These are phyloP conservation scores for Propithecus perrieri DNA, from an alignment of 2,797 vertebrate genomes.

Conservation along the genomic window DNA sequence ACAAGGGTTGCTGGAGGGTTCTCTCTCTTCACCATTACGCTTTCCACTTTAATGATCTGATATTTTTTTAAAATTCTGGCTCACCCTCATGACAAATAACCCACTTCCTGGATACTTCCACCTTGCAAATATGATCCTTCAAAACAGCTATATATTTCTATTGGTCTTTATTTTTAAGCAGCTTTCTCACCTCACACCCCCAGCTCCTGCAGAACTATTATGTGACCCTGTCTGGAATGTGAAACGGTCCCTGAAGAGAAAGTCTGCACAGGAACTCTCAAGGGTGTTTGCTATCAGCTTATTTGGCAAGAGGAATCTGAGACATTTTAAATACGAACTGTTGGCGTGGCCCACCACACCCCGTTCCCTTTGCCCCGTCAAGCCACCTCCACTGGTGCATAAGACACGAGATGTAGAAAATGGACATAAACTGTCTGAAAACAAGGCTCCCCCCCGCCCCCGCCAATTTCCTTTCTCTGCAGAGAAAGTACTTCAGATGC, in stretches of 20 bases:
- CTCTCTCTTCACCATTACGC: background rate
- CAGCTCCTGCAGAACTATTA: slow-evolving; percentile 75
- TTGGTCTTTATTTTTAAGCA: slow-evolving; percentile 31
- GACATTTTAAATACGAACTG: slow-evolving; percentile 86
- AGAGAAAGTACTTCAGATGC: background rate
- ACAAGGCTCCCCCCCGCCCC: background rate
- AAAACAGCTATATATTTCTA: slow-evolving; percentile 3
- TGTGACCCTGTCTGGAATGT: slow-evolving; percentile 81
- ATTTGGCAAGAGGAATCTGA: slow-evolving; percentile 84
- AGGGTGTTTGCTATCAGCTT: slow-evolving; percentile 81
- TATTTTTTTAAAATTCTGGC: background rate
- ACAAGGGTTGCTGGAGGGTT: background rate
- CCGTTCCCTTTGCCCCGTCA: slow-evolving; percentile 66
- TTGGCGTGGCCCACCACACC: slow-evolving; percentile 74
- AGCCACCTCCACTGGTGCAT: background rate
- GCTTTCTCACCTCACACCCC: slow-evolving; percentile 27
- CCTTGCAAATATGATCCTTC: slow-evolving; percentile 38
- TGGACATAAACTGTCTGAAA: background rate
- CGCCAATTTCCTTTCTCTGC: background rate
- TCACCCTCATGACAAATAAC: slow-evolving; percentile 12
- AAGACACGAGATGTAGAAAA: background rate
- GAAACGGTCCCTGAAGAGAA: slow-evolving; percentile 76
- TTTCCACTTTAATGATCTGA: background rate
- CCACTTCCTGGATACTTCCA: slow-evolving; percentile 28
- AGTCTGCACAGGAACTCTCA: slow-evolving; percentile 78